Evolutionary conservation across 2,888 invertebrate genomes (phyloP).

Genomic region (Agrochola lychnidis): DNA sequence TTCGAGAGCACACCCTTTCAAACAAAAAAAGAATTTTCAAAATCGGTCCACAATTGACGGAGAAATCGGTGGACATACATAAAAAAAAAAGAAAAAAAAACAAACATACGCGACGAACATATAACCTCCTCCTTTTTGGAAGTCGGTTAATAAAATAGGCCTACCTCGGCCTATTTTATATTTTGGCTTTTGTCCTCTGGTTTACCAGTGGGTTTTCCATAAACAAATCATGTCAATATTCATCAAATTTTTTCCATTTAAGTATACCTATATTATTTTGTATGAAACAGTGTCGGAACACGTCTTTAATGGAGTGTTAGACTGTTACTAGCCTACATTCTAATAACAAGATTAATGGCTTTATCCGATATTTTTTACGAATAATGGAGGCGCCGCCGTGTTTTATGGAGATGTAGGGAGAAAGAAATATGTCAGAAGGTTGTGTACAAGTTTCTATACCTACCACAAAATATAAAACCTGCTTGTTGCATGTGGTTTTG

Average conservation of each 20-base stretch:
- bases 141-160: no score
- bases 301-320: slow-evolving; percentile 33
- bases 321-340: slow-evolving; percentile 29
- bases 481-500: no score
- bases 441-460: not conserved
- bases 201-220: not conserved
- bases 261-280: slow-evolving; percentile 9
- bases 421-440: slow-evolving; percentile 5
- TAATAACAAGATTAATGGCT: slow-evolving; percentile 59
- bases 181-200: not conserved
- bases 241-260: not conserved
- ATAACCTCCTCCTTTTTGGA: no score
- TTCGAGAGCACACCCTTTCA: no score
- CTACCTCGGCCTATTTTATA: no score
- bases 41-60: no score
- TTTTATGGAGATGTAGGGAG: slow-evolving; percentile 23
- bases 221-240: not conserved
- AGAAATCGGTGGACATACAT: no score
- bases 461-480: no score
- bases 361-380: slow-evolving; percentile 41
- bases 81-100: no score
- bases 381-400: slow-evolving; percentile 32
- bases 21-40: no score
- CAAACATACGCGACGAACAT: no score
- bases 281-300: slow-evolving; percentile 24